Evolutionary conservation across 2,797 vertebrate species (phyloP).

Genomic region (Ataeniobius toweri): DNA sequence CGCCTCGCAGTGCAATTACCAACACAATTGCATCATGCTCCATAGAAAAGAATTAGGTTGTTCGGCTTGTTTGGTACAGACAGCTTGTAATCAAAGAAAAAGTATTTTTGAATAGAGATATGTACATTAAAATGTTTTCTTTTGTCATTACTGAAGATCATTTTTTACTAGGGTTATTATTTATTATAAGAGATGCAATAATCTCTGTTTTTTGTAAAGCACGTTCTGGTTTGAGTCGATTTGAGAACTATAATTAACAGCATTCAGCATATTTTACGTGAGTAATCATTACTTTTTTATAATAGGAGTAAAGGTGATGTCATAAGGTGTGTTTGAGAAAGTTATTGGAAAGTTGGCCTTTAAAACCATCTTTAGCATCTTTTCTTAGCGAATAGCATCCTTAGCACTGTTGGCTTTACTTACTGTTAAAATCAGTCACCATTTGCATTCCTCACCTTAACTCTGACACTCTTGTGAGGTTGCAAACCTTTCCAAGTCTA

Average conservation of each 20-base stretch:
- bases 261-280: neutral
- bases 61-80: slow-evolving; percentile 68
- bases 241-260: neutral
- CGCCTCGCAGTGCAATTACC: slow-evolving; percentile 69
- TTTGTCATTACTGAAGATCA: neutral
- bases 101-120: slow-evolving; percentile 12
- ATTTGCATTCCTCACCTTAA: too few relatives aligned
- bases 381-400: too few relatives aligned
- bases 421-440: too few relatives aligned
- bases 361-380: too few relatives aligned
- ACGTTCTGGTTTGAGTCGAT: neutral
- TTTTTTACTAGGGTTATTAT: neutral
- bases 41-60: slow-evolving; percentile 62
- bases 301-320: too few relatives aligned
- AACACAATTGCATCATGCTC: slow-evolving; percentile 59
- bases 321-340: too few relatives aligned
- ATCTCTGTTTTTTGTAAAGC: neutral
- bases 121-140: neutral
- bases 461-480: too few relatives aligned
- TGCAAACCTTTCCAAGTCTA: too few relatives aligned
- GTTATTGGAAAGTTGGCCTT: too few relatives aligned
- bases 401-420: too few relatives aligned
- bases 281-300: too few relatives aligned
- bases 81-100: slow-evolving; percentile 50
- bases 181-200: neutral